Conservation (phyloP, 2,888 invertebrate genomes). For the Leucophenga maculata region DNA sequence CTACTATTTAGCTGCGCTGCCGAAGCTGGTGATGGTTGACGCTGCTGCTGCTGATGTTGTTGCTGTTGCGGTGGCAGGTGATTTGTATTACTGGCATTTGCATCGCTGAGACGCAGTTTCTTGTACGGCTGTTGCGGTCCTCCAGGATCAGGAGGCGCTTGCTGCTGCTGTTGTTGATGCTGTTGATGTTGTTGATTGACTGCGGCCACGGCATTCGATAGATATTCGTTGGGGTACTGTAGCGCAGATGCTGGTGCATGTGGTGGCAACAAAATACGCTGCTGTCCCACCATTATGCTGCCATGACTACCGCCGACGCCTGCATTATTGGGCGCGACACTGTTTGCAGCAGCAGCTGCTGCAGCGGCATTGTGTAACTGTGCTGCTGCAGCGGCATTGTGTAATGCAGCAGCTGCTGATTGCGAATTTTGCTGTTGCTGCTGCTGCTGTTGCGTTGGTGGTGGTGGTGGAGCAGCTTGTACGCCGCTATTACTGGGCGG, state of each 20-base stretch:
- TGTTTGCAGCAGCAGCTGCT: conserved; percentile 39
- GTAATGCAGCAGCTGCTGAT: conserved; percentile 74
- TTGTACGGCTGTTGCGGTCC: conserved; percentile 68
- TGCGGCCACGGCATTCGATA: conserved; percentile 57
- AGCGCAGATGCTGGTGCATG: conserved; percentile 58
- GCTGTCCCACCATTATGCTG: conserved; percentile 59
- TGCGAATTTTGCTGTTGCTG: conserved; percentile 38
- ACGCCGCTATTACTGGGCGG: conserved; percentile 41
- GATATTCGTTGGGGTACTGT: conserved; percentile 72
- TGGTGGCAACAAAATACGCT: conserved; percentile 58
- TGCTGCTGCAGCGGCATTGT: conserved; percentile 73
- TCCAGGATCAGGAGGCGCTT: conserved; percentile 70
- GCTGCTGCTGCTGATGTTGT: conserved; percentile 44
- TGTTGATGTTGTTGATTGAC: conserved; percentile 47
- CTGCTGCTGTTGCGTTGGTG: conserved; percentile 38
- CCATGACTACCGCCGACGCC: conserved; percentile 35
- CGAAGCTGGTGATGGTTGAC: conserved; percentile 74
- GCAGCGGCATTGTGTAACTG: conserved; percentile 48
- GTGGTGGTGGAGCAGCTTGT: conserved; percentile 44
- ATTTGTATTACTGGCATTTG: conserved; percentile 60
- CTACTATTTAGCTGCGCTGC: conserved; percentile 56
- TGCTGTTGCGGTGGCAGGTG: conserved; percentile 72
- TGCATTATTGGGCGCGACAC: conserved; percentile 16
- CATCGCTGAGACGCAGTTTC: conserved; percentile 67
- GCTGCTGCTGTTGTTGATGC: conserved; percentile 49